Percentiles rank a stretch among this genome's conserved stretches.
These are phyloP conservation scores for Polydrusus pterygomalis DNA, from an alignment of 2,888 invertebrate genomes.

Conservation along the genomic window DNA sequence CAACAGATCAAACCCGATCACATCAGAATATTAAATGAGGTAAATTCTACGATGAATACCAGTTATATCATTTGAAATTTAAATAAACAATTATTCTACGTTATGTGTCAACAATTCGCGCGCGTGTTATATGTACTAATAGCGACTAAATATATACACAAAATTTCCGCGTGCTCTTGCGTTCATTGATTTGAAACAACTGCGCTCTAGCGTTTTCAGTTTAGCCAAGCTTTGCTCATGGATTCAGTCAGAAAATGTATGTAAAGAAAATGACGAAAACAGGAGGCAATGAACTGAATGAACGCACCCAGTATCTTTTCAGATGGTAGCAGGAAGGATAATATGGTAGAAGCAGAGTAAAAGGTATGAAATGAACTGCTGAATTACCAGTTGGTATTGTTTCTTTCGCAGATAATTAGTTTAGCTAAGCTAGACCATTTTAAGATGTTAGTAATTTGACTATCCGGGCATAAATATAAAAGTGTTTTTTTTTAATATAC, in stretches of 20 bases:
- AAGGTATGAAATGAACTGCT: background rate
- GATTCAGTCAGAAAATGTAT: background rate
- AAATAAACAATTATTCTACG: background rate
- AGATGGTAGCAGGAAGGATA: background rate
- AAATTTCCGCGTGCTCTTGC: background rate
- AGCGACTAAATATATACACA: conserved; percentile 23
- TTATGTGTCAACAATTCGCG: background rate
- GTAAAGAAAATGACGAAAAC: conserved; percentile 7
- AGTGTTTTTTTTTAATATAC: no score
- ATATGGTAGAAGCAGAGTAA: no score
- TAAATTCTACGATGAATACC: background rate
- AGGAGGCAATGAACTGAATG: background rate
- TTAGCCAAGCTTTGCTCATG: background rate
- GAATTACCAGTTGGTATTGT: background rate
- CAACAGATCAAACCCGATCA: no score
- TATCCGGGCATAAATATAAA: no score
- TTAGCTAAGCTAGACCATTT: no score
- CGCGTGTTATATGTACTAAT: conserved; percentile 5
- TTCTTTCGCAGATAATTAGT: no score
- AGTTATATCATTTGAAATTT: conserved; percentile 3
- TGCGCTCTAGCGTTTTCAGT: conserved; percentile 16
- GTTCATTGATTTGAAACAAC: conserved; percentile 20
- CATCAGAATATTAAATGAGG: background rate
- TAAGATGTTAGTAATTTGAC: no score
- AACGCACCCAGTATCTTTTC: background rate